Percentiles rank a stretch among this genome's conserved stretches.
These are phyloP conservation scores for Conopomorpha cramerella DNA, from an alignment of 1,140 invertebrate species.

Conservation along the genomic window DNA sequence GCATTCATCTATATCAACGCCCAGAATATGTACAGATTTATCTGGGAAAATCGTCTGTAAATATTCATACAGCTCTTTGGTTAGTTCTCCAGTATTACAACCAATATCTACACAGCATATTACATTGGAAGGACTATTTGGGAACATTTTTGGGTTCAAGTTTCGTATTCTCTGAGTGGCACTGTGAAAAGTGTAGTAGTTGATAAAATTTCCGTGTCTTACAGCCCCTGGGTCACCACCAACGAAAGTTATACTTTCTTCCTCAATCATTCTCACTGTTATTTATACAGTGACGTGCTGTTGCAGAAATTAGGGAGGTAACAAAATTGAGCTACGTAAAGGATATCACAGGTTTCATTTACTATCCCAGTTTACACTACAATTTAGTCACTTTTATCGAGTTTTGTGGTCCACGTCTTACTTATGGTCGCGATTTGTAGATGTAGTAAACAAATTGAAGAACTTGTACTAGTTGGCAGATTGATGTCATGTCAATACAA, in stretches of 20 bases:
- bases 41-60: slow-evolving; percentile 43
- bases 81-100: slow-evolving; percentile 79
- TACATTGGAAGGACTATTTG: slow-evolving; percentile 16
- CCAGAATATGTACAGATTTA: slow-evolving; percentile 63
- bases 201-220: slow-evolving; percentile 81
- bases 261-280: too few species aligned
- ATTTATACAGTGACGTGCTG: too few species aligned
- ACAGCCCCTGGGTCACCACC: slow-evolving; percentile 74
- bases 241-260: slow-evolving; percentile 28
- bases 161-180: slow-evolving; percentile 66
- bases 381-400: too few species aligned
- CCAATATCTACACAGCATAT: slow-evolving; percentile 74
- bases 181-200: slow-evolving; percentile 83
- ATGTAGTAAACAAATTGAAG: too few species aligned
- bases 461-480: too few species aligned
- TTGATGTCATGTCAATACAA: too few species aligned
- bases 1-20: slow-evolving; percentile 73
- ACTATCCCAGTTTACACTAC: too few species aligned
- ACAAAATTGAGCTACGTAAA: too few species aligned
- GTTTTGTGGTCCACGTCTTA: too few species aligned
- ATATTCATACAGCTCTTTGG: slow-evolving; percentile 62
- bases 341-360: too few species aligned
- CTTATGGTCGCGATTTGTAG: too few species aligned
- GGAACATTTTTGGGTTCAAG: slow-evolving; percentile 67
- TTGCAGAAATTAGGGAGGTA: too few species aligned